Base-by-base conservation (phyloP, 1,140 invertebrate species). In the Ganaspis sp. region DNA sequence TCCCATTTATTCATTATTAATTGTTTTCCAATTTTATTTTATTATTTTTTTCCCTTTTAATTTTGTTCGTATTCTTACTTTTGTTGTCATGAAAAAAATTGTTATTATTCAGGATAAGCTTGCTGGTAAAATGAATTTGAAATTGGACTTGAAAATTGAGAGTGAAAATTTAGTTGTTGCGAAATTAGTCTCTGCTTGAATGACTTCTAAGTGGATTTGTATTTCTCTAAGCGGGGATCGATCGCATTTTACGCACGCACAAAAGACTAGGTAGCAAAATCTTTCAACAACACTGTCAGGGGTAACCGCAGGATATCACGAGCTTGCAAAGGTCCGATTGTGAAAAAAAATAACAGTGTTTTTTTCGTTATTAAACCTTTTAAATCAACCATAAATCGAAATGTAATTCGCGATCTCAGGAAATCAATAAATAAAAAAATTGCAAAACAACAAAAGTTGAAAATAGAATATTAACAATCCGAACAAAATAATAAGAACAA, bases 321-420 rank as follows among this genome's bases (percentile, higher is more conserved):
- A 76, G 54, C 49, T 81, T 81, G 74, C 76, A 79, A 79, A 83
- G 74, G 77, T 79, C 73, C 69, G 19, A 58, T 76, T 64, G 19
- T 19, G 2, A 54, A 9, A 23, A 23, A 58, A 58, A 64, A 64
- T 29, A 21, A 11, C 5, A 26, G 9, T 21, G 9, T 54, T 21
- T 54, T 54, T 11, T 21, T 21, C 2, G 53, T 23, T 12, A 9
- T 11, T 26, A 49, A 19, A 49, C 12, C n/a, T n/a, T n/a, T n/a
- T n/a, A n/a, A n/a, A n/a, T n/a, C n/a, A n/a, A n/a, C n/a, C n/a
- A n/a, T n/a, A n/a, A n/a, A n/a, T n/a, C n/a, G n/a, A n/a, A n/a
- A n/a, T n/a, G n/a, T n/a, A n/a, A n/a, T n/a, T n/a, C n/a, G n/a
- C n/a, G n/a, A n/a, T n/a, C n/a, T n/a, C n/a, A n/a, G n/a, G n/a